Conservation (phyloP, 2,797 vertebrate genomes). For the Meriones psammophilus region DNA sequence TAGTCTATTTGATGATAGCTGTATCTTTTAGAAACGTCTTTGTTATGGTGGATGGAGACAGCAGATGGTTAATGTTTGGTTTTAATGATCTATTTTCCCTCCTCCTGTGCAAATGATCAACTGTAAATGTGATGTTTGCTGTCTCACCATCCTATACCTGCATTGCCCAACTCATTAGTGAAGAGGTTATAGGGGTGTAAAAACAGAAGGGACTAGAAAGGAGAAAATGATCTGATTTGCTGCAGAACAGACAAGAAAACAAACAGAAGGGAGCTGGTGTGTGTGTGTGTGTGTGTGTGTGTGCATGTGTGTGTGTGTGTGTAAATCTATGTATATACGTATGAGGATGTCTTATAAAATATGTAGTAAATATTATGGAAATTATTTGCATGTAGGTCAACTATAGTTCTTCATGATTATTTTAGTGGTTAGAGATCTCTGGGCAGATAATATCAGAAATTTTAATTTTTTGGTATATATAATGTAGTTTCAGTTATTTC, state of each 20-base stretch:
- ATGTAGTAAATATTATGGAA: neutral
- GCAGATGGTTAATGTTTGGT: neutral
- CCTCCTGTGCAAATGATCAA: neutral
- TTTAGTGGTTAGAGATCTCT: neutral
- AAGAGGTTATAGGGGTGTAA: neutral
- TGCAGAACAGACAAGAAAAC: constrained; percentile 24
- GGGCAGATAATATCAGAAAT: neutral
- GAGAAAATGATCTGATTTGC: neutral
- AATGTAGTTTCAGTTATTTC: neutral
- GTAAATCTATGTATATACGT: neutral
- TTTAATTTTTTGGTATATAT: neutral
- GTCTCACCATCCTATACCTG: neutral
- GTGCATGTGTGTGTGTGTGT: neutral
- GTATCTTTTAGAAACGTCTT: neutral
- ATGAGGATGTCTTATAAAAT: neutral
- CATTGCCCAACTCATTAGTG: neutral
- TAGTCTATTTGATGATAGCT: neutral
- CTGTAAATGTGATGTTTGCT: neutral
- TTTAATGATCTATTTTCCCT: constrained; percentile 32
- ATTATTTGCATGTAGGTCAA: neutral
- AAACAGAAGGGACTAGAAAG: neutral
- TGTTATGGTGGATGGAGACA: constrained; percentile 20
- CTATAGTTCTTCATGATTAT: neutral
- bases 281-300: rapidly evolving
- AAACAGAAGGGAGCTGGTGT: neutral